Percentiles rank a stretch among this genome's conserved stretches.
Conservation (phyloP, 2,113 vertebrate species). For the Galemys pyrenaicus region DNA sequence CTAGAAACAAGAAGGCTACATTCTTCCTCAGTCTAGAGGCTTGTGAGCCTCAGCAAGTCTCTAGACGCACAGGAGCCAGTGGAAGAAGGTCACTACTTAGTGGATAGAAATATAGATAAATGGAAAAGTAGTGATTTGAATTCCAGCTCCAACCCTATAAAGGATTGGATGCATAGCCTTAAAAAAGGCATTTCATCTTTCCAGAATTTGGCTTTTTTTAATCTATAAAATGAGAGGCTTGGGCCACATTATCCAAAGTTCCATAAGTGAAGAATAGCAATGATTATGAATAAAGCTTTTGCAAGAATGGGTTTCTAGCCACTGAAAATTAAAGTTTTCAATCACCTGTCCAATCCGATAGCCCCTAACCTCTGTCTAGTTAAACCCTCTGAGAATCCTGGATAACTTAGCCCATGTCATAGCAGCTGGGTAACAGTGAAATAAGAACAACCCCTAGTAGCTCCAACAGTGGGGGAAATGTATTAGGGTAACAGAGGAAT, state of each 20-base stretch:
- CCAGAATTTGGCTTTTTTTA: background rate
- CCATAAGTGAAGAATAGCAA: background rate
- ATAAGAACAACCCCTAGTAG: background rate
- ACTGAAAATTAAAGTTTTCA: background rate
- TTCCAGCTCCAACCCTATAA: background rate
- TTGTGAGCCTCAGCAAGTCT: background rate
- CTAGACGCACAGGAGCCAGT: accelerated
- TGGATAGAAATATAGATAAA: background rate
- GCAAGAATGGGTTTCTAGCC: background rate
- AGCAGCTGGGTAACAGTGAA: background rate
- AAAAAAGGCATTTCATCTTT: background rate
- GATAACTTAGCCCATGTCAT: background rate
- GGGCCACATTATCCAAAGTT: background rate
- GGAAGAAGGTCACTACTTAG: background rate
- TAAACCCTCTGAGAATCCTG: background rate
- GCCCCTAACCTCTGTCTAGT: background rate
- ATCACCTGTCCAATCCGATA: background rate
- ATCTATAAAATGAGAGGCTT: background rate
- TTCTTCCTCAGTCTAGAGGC: background rate
- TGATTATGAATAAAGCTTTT: background rate
- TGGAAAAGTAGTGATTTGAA: background rate
- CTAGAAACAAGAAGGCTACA: background rate
- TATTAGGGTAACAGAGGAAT: background rate
- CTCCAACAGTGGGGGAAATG: background rate
- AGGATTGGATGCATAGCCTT: background rate